These are phyloP conservation scores for Microctenopoma lineatum DNA, from an alignment of 2,797 vertebrate genomes.

Conservation along the genomic window DNA sequence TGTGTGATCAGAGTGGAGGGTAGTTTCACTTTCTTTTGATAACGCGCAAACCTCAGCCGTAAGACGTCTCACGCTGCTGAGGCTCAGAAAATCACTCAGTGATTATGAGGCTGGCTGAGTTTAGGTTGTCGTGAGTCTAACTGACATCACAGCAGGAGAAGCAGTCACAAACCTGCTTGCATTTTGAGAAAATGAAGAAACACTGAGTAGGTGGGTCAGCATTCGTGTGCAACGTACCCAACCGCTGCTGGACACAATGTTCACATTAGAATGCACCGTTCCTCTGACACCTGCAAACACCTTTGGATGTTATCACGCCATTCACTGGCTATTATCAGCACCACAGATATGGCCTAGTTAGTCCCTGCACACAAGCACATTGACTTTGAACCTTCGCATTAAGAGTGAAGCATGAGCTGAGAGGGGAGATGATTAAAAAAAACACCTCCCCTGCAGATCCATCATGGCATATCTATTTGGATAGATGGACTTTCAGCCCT, in stretches of 20 bases:
- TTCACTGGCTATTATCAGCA: no score
- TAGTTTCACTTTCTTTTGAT: constrained; percentile 4
- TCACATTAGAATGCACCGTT: background rate
- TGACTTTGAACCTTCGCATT: background rate
- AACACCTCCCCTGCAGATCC: constrained; percentile 19
- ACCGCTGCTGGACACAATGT: background rate
- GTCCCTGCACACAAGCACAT: no score
- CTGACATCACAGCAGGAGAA: background rate
- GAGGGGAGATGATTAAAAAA: background rate
- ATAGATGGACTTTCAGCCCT: constrained; percentile 21
- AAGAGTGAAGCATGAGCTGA: background rate
- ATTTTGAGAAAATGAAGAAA: background rate
- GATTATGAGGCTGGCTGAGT: background rate
- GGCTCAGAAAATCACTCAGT: background rate
- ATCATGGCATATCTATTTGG: constrained; percentile 8
- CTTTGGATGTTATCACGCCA: no score
- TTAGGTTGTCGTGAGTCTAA: no score
- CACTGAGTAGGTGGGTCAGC: background rate
- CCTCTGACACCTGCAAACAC: background rate
- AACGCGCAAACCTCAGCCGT: background rate
- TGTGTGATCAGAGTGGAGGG: background rate
- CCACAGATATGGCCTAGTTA: no score
- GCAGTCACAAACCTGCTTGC: background rate
- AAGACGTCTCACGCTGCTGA: background rate
- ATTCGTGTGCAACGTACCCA: background rate